Percentiles rank a stretch among this genome's conserved stretches.
Conservation (phyloP, 2,888 invertebrate genomes). For the Euzophera pinguis region DNA sequence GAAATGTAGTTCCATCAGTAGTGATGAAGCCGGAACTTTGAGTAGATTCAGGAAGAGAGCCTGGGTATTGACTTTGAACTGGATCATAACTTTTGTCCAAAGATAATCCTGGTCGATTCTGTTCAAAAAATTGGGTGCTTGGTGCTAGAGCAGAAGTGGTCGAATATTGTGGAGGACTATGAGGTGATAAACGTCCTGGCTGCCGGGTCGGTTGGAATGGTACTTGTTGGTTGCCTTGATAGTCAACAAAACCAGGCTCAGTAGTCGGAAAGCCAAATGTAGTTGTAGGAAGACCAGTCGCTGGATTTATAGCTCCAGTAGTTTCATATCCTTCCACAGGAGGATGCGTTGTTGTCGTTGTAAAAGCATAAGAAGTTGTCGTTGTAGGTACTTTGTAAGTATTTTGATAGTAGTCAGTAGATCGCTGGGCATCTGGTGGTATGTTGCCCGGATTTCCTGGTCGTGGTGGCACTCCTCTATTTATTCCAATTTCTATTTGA, state of each 20-base stretch:
- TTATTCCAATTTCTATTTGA: constrained; percentile 26
- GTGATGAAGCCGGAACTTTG: background rate
- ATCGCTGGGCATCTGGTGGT: constrained; percentile 16
- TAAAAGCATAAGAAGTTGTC: constrained; percentile 43
- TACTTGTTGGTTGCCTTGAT: background rate
- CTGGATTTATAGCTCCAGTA: constrained; percentile 15
- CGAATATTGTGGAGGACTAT: constrained; percentile 3
- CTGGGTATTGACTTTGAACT: background rate
- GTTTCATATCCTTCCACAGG: constrained; percentile 27
- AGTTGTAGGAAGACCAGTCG: constrained; percentile 15
- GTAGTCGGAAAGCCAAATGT: constrained; percentile 13
- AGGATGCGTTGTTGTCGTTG: constrained; percentile 46
- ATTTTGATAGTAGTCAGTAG: constrained; percentile 20
- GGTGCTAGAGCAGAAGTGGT: constrained; percentile 2
- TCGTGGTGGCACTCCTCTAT: constrained; percentile 22
- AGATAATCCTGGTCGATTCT: background rate
- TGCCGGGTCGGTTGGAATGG: constrained; percentile 10
- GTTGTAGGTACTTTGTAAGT: constrained; percentile 28
- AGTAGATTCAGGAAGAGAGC: background rate
- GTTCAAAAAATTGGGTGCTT: background rate
- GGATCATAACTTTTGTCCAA: background rate
- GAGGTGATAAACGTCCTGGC: background rate
- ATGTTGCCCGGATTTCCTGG: background rate
- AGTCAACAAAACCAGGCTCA: constrained; percentile 9
- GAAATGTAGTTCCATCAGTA: constrained; percentile 1